A percentile compares a stretch with the other conserved stretches of the same genome.
Evolutionary conservation across 2,113 vertebrate genomes (phyloP).

Genomic region (Prunella fulvescens): DNA sequence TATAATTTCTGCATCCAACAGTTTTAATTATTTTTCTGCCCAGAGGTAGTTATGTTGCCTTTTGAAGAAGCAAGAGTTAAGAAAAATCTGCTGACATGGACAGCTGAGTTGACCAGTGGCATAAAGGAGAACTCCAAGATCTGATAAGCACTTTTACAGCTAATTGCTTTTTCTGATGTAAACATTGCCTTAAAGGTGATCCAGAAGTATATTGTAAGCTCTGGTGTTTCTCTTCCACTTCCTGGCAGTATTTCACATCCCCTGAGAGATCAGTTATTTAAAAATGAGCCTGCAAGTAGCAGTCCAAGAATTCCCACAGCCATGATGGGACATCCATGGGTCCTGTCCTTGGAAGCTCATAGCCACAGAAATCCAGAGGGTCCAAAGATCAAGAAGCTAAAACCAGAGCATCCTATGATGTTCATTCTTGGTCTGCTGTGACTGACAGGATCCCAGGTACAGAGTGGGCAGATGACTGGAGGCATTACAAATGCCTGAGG

Average conservation of each 20-base stretch:
- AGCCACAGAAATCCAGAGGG: neutral
- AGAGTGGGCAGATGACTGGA: neutral
- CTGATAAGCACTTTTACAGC: neutral
- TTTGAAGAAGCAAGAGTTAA: neutral
- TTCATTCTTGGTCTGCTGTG: neutral
- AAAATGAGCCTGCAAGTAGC: neutral
- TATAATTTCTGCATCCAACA: neutral
- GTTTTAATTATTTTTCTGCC: neutral
- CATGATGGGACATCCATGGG: accelerated
- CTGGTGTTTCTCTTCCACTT: neutral
- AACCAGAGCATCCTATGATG: neutral
- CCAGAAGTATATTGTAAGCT: neutral
- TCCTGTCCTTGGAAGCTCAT: neutral
- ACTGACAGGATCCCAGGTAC: neutral
- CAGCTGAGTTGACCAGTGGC: neutral
- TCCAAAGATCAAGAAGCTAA: neutral
- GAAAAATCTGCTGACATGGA: neutral
- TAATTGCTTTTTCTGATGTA: conserved; percentile 15
- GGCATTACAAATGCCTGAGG: neutral
- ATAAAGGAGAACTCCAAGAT: neutral
- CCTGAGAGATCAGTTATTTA: neutral
- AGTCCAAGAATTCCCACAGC: neutral
- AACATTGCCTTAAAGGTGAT: conserved; percentile 31
- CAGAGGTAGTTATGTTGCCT: neutral
- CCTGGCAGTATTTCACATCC: neutral